Percentiles rank a stretch among this genome's conserved stretches.
These are phyloP conservation scores for Luffia ferchaultella DNA, from an alignment of 2,888 invertebrate species.

Conservation along the genomic window DNA sequence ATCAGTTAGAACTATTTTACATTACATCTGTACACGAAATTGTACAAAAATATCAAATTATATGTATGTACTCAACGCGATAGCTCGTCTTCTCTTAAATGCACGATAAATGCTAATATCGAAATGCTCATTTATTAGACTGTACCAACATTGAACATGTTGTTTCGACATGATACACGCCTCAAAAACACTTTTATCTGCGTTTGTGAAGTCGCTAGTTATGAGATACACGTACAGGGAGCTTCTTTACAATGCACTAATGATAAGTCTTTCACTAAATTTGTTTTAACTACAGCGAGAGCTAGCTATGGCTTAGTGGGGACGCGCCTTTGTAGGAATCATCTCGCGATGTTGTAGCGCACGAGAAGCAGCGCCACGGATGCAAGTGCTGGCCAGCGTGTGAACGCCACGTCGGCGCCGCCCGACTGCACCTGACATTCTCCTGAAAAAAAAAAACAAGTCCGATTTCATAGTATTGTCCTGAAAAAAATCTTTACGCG, in stretches of 20 bases:
- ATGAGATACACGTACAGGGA: background rate
- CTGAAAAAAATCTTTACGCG: too few species aligned
- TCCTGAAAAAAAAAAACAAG: constrained; percentile 48
- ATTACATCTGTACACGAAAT: background rate
- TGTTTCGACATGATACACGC: too few species aligned
- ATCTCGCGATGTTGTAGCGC: constrained; percentile 48
- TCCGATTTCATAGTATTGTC: too few species aligned
- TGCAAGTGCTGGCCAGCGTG: background rate
- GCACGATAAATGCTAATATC: background rate
- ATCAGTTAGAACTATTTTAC: background rate
- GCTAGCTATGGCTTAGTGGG: background rate
- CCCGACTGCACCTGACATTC: constrained; percentile 66
- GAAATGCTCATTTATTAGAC: background rate
- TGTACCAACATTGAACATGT: too few species aligned
- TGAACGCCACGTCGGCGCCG: background rate
- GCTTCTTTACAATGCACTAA: background rate
- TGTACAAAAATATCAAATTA: background rate
- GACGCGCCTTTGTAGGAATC: constrained; percentile 28
- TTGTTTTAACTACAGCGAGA: background rate
- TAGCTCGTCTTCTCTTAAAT: background rate
- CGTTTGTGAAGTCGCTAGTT: background rate
- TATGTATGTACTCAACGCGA: background rate
- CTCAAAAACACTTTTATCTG: background rate
- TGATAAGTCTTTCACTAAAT: background rate
- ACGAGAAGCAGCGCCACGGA: constrained; percentile 26